Evolutionary conservation across 2,797 vertebrate species (phyloP).

Genomic region (Labroides dimidiatus): DNA sequence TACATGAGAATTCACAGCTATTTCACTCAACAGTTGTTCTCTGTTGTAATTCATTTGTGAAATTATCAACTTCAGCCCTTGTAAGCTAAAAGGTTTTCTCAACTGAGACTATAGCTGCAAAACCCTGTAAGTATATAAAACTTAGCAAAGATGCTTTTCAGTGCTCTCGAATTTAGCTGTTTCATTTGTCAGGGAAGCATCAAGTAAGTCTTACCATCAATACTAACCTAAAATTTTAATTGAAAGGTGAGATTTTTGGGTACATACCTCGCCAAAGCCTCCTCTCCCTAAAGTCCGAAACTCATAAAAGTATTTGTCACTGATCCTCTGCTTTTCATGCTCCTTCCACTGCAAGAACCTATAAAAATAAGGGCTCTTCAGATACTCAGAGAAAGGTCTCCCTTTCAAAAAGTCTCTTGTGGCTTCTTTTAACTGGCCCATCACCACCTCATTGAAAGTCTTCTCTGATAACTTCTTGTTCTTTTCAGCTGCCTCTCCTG

Average conservation of each 20-base stretch:
- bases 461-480: slow-evolving; percentile 75
- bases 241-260: not conserved
- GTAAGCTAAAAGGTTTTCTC: not conserved
- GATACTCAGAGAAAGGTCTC: slow-evolving; percentile 88
- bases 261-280: slow-evolving; percentile 92
- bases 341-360: slow-evolving; percentile 92
- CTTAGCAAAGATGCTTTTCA: not conserved
- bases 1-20: not conserved
- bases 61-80: not conserved
- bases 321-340: slow-evolving; percentile 87
- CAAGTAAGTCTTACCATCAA: not conserved
- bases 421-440: slow-evolving; percentile 79
- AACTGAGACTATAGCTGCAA: not conserved
- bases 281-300: slow-evolving; percentile 91
- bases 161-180: not conserved
- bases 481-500: slow-evolving; percentile 73
- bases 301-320: slow-evolving; percentile 89
- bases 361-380: slow-evolving; percentile 85
- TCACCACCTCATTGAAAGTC: slow-evolving; percentile 71
- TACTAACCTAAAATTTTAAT: not conserved
- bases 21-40: not conserved
- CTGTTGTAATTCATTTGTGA: not conserved
- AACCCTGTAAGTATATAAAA: not conserved
- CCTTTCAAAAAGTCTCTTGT: slow-evolving; percentile 83
- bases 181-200: too few relatives aligned